Base-by-base conservation (phyloP, 2,888 invertebrate species). In the Tetrapedia diversipes region DNA sequence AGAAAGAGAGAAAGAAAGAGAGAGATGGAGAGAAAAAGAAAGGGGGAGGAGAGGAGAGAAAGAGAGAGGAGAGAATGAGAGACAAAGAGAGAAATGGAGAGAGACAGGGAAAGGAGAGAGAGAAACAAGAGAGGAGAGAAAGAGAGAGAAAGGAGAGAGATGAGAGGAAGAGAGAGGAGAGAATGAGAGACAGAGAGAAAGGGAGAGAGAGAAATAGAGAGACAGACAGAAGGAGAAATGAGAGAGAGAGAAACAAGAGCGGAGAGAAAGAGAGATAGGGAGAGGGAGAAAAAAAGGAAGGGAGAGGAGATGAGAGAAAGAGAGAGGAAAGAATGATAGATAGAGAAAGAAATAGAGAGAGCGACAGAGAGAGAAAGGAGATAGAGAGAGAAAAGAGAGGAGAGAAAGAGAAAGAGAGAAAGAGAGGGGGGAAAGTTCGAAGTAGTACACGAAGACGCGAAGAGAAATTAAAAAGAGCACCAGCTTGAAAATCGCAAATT, bases 131-230 rank as follows among this genome's bases (percentile, higher is more conserved):
- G 47, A 45, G 37, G 47, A 43, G 32, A 34, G 29, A 56, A 27
- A 27, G n/a, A 47, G 22, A 56, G 54, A 6, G 16, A 22, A 37
- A 22, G 16, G 11, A n/a, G n/a, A n/a, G n/a, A n/a, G n/a, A n/a
- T n/a, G 22, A 47, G 10, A 24, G 10, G 14, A 10, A 47, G 47
- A 47, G 66, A 47, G 67, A 39, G 51, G 24, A 54, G 45, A 34
- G 47, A n/a, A 29, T 43, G 49, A 61, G 64, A 24, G 47, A 22
- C 51, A 34, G 51, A 29, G 37, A 54, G 4, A 43, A 57, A 16
- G 7, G 53, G 6, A n/a, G 39, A 32, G 41, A 63, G 22, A 57
- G 41, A 47, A 2, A 57, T 22, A 4, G 22, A 19, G 16, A 45
- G 34, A 45, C 4, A 47, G 11, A 66, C n/a, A n/a, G n/a, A n/a